phyloP scores from a whole-genome alignment of 35 echinoderm and acorn worm genomes.

The Ophioderma brevispina region DNA sequence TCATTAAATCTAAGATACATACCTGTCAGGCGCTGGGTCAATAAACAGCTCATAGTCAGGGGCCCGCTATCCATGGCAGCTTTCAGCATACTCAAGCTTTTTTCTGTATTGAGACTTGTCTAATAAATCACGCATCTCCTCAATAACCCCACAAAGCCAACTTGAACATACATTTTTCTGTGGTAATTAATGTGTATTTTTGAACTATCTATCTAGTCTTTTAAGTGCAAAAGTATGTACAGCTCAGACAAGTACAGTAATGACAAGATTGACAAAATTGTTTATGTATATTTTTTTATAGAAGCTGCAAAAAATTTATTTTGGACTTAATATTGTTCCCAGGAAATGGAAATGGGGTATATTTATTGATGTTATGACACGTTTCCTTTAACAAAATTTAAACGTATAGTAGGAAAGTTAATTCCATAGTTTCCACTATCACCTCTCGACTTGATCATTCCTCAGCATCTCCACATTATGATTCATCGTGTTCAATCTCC shows the following conservation, averaged over 20 bases:
- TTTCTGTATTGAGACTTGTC: constrained; percentile 61
- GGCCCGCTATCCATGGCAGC: constrained; percentile 63
- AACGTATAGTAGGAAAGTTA: neutral
- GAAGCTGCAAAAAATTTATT: neutral
- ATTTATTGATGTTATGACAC: too few species aligned
- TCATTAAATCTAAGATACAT: neutral
- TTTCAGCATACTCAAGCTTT: constrained; percentile 67
- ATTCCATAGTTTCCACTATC: neutral
- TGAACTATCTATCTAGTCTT: too few species aligned
- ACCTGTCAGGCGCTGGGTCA: neutral
- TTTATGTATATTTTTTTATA: neutral
- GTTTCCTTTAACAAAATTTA: too few species aligned
- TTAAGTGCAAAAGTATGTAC: too few species aligned
- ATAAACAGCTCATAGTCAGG: constrained; percentile 55
- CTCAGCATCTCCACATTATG: constrained; percentile 46
- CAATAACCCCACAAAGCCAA: constrained; percentile 32
- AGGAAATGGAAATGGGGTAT: neutral
- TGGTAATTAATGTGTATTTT: too few species aligned
- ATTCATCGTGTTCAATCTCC: constrained; percentile 30
- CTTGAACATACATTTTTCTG: too few species aligned
- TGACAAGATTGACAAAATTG: neutral
- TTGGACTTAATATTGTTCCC: neutral
- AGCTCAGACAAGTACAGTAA: too few species aligned
- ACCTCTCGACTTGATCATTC: constrained; percentile 71
- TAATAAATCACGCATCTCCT: constrained; percentile 69